Conservation (phyloP, 1,140 invertebrate genomes). For the Sinella curviseta region DNA sequence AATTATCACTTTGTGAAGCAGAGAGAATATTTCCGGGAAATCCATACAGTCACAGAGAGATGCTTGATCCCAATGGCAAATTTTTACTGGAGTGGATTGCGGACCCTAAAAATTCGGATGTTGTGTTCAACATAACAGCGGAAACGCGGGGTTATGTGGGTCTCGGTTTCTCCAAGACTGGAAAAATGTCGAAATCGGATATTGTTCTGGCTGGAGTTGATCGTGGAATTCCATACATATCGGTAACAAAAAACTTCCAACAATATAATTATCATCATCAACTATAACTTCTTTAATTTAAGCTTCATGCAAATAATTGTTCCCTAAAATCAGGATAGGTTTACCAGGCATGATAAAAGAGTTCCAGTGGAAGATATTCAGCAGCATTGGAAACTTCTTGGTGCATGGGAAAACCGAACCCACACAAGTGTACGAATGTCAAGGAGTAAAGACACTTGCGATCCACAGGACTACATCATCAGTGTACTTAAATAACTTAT, state of each 20-base stretch:
- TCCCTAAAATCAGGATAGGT: background rate
- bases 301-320: too few relatives aligned
- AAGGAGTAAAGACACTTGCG: background rate
- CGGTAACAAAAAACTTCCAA: too few relatives aligned
- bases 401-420: background rate
- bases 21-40: background rate
- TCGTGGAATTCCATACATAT: background rate
- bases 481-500: background rate
- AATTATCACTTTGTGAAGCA: too few relatives aligned
- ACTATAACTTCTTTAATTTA: too few relatives aligned
- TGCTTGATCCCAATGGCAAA: background rate
- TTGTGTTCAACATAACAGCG: background rate
- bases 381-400: background rate
- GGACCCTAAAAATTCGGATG: background rate
- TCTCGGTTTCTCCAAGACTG: background rate
- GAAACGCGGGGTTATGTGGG: background rate
- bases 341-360: background rate
- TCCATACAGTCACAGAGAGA: background rate
- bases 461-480: background rate
- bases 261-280: too few relatives aligned
- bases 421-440: background rate
- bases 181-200: background rate
- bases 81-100: background rate
- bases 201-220: slow-evolving; percentile 7
- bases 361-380: background rate